Base-by-base conservation (phyloP, 2,113 vertebrate genomes). In the Chascanopsetta lugubris region DNA sequence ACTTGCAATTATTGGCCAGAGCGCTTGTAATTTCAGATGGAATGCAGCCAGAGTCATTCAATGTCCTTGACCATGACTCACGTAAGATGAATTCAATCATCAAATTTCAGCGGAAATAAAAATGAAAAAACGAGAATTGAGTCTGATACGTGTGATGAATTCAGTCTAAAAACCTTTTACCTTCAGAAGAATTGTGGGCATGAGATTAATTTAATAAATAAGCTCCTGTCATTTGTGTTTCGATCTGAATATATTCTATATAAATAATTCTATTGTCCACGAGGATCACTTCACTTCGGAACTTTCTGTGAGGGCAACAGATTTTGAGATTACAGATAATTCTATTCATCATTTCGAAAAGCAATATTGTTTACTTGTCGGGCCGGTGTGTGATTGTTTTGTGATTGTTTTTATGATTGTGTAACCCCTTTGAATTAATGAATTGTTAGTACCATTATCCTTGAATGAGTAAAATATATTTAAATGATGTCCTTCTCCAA, bases 41-140 rank as follows among this genome's bases (percentile, higher is more conserved):
- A 53, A 75, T 21, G 2, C 22, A 48, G 61, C 18, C 21, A 18
- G 40, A 30, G 50, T 69, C 57, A 64, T 9, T 12, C 20, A 63
- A 64, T 38, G 54, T 45, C 69, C 32, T 47, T 46, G 69, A 5
- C 24, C 17, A 12, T 34, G 27, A 49, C 21, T 40, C 2, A 32
- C 9, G 10, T 11, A 18, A n/a, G n/a, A n/a, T n/a, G n/a, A n/a
- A n/a, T n/a, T n/a, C 3, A 29, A 5, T 55, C 63, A 58, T 43
- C 2, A 17, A 8, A 21, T 25, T 42, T 18, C 9, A 32, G 8
- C n/a, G 25, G 6, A 2, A 36, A 40, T 59, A 32, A 48, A 69
- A 30, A 34, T 20, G n/a, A 22, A 30, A 59, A 27, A 59, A 10
- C 29, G 18, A 57, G 20, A 21, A 43, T 59, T 13, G 5, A 30